phyloP scores from a whole-genome alignment of 1,140 invertebrate species.

The Lasaia peninsularis region DNA sequence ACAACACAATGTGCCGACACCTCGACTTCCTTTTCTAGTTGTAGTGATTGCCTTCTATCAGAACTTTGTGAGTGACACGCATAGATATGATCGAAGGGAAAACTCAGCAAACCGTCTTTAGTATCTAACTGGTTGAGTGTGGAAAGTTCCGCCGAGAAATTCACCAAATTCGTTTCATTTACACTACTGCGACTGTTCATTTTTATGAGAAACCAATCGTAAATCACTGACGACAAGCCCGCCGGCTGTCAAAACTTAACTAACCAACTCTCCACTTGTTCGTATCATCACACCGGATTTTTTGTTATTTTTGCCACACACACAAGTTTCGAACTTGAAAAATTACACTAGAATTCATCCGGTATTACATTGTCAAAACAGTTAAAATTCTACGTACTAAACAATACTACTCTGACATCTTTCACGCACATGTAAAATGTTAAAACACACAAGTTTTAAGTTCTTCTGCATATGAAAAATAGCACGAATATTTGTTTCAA shows the following conservation, averaged over 20 bases:
- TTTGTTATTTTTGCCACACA: constrained; percentile 24
- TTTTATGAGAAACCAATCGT: constrained; percentile 54
- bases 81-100: constrained; percentile 68
- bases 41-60: constrained; percentile 40
- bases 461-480: constrained; percentile 25
- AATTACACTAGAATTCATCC: constrained; percentile 29
- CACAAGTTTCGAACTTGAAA: constrained; percentile 26
- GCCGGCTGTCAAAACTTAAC: constrained; percentile 65
- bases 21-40: constrained; percentile 51
- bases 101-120: constrained; percentile 61
- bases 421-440: constrained; percentile 65
- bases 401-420: constrained; percentile 54
- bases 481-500: constrained; percentile 23
- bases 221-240: constrained; percentile 53
- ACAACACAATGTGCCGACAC: constrained; percentile 44
- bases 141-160: constrained; percentile 56
- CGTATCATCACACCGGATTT: constrained; percentile 52
- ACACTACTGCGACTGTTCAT: constrained; percentile 70
- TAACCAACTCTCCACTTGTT: constrained; percentile 49
- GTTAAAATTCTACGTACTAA: constrained; percentile 41
- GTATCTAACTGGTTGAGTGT: constrained; percentile 54
- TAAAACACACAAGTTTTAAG: constrained; percentile 49
- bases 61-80: constrained; percentile 56
- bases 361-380: constrained; percentile 57
- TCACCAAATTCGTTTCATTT: constrained; percentile 69